Conservation (phyloP, 2,113 vertebrate genomes). For the Numenius arquata region DNA sequence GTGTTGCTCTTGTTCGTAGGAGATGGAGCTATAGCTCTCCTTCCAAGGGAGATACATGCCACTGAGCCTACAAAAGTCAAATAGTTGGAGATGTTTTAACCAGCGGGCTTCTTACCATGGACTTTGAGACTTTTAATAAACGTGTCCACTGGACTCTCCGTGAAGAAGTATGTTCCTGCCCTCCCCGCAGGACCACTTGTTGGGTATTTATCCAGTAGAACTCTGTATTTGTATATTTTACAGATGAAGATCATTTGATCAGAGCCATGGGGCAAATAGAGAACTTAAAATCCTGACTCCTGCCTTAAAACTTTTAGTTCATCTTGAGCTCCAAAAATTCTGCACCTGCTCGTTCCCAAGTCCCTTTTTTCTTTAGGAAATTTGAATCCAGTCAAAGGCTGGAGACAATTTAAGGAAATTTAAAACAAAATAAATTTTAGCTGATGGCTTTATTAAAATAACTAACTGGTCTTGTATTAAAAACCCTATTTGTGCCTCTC, state of each 20-base stretch:
- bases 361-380: neutral
- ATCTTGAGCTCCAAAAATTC: conserved; percentile 12
- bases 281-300: conserved; percentile 43
- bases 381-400: conserved; percentile 17
- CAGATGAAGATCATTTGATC: neutral
- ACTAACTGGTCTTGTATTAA: conserved; percentile 51
- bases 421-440: neutral
- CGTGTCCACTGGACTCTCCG: neutral
- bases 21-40: neutral
- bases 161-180: neutral
- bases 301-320: conserved; percentile 52
- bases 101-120: neutral
- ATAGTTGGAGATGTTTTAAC: neutral
- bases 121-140: neutral
- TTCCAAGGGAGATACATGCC: neutral
- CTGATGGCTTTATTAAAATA: conserved; percentile 32
- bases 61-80: neutral
- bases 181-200: neutral
- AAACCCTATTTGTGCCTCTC: conserved; percentile 62
- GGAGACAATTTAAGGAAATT: neutral
- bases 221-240: neutral
- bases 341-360: neutral
- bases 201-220: neutral
- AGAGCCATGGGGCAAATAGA: conserved; percentile 57
- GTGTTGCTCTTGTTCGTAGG: neutral